Percentiles rank a stretch among this genome's conserved stretches.
Conservation (phyloP, 2,113 vertebrate genomes). For the Strix aluco region DNA sequence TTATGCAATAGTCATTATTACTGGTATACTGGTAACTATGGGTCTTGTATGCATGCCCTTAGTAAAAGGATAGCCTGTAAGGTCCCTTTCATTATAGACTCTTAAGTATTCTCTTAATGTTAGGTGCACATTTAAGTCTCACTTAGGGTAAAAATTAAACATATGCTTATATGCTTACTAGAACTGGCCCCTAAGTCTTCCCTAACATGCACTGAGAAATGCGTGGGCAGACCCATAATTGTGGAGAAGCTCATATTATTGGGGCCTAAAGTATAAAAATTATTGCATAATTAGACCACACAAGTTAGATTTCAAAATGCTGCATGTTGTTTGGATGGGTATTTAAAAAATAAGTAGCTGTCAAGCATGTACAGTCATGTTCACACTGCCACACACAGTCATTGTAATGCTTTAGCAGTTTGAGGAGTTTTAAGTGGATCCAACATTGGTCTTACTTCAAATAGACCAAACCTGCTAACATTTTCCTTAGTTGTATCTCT, state of each 20-base stretch:
- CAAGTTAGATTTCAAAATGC: constrained; percentile 67
- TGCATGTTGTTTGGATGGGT: constrained; percentile 45
- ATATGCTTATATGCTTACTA: background rate
- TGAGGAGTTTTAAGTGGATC: constrained; percentile 48
- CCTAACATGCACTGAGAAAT: constrained; percentile 52
- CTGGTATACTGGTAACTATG: background rate
- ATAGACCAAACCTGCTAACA: constrained; percentile 53
- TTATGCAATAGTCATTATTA: background rate
- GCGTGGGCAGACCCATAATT: constrained; percentile 53
- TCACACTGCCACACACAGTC: constrained; percentile 67
- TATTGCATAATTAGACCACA: constrained; percentile 69
- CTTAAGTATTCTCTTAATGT: background rate
- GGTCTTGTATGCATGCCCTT: background rate
- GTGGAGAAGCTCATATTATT: constrained; percentile 64
- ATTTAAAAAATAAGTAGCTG: constrained; percentile 63
- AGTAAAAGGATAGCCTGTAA: background rate
- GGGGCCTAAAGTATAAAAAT: constrained; percentile 64
- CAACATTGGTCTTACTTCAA: constrained; percentile 59
- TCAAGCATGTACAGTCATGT: constrained; percentile 52
- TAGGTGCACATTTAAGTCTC: background rate
- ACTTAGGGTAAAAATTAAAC: background rate
- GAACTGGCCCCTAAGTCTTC: constrained; percentile 19
- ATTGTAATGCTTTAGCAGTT: constrained; percentile 69
- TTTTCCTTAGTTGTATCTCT: constrained; percentile 16
- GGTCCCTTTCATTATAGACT: background rate